These are phyloP conservation scores for Diorhabda sublineata DNA, from an alignment of 1,140 invertebrate species.

Conservation along the genomic window DNA sequence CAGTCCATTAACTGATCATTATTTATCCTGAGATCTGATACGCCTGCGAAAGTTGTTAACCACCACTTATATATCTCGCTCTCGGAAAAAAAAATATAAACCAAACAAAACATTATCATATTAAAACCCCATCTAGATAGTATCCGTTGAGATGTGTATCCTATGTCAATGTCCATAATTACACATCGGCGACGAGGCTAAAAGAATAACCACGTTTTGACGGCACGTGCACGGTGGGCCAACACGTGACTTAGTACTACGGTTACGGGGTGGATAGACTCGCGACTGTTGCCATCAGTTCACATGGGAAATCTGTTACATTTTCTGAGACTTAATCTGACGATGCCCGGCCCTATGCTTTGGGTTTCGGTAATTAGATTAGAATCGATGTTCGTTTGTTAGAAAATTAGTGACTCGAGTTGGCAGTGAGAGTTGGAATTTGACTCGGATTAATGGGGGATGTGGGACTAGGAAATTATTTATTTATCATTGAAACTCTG, in stretches of 20 bases:
- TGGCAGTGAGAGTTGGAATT: slow-evolving; percentile 6
- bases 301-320: slow-evolving; percentile 29
- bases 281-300: slow-evolving; percentile 15
- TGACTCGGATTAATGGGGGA: slow-evolving; percentile 6
- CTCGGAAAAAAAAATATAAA: neutral
- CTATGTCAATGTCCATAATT: slow-evolving; percentile 17
- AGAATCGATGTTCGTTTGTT: slow-evolving; percentile 25
- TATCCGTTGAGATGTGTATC: slow-evolving; percentile 9
- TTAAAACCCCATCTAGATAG: slow-evolving; percentile 16
- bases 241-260: slow-evolving; percentile 21
- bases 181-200: slow-evolving; percentile 9
- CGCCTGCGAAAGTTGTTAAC: slow-evolving; percentile 4
- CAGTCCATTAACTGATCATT: neutral
- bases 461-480: slow-evolving; percentile 6
- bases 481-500: neutral
- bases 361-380: slow-evolving; percentile 22
- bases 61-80: neutral
- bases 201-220: slow-evolving; percentile 21
- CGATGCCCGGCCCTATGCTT: neutral
- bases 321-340: slow-evolving; percentile 4
- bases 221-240: slow-evolving; percentile 20
- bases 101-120: slow-evolving; percentile 18
- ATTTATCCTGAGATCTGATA: neutral
- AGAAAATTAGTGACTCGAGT: slow-evolving; percentile 9
- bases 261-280: slow-evolving; percentile 21